phyloP scores from a whole-genome alignment of 2,888 invertebrate genomes.

The Melangyna quadrimaculata region DNA sequence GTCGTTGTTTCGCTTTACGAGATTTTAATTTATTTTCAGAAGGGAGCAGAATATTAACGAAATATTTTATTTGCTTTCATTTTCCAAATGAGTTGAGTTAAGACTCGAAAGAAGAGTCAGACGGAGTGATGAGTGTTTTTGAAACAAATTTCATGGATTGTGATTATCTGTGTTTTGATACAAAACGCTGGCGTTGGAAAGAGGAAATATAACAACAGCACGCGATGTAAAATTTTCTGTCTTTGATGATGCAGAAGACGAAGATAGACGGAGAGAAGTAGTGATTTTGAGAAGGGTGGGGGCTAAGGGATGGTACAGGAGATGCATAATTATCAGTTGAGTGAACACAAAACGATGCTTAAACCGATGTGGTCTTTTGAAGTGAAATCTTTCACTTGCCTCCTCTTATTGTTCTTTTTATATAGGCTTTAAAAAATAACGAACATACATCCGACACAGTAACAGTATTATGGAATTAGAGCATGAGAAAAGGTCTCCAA shows the following conservation, averaged over 20 bases:
- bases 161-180: constrained; percentile 44
- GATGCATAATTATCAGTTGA: constrained; percentile 62
- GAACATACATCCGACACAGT: not conserved
- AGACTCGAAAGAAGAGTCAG: not conserved
- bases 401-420: not conserved
- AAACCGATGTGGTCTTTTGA: constrained; percentile 63
- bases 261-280: not conserved
- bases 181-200: constrained; percentile 12
- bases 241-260: not conserved
- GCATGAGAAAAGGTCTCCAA: not conserved
- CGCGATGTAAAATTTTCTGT: not conserved
- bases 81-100: constrained; percentile 66
- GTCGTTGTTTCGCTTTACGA: not conserved
- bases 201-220: not conserved
- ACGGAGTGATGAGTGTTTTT: constrained; percentile 62
- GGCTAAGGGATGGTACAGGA: not conserved
- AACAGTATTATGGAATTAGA: not conserved
- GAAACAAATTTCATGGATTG: constrained; percentile 68
- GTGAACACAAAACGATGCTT: constrained; percentile 66
- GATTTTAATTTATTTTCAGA: constrained; percentile 29
- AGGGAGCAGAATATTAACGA: constrained; percentile 35
- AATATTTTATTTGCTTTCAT: constrained; percentile 69
- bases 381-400: constrained; percentile 33
- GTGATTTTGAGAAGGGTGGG: not conserved
- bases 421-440: not conserved